phyloP scores from a whole-genome alignment of 2,797 vertebrate genomes.

The Chaunax sp. region DNA sequence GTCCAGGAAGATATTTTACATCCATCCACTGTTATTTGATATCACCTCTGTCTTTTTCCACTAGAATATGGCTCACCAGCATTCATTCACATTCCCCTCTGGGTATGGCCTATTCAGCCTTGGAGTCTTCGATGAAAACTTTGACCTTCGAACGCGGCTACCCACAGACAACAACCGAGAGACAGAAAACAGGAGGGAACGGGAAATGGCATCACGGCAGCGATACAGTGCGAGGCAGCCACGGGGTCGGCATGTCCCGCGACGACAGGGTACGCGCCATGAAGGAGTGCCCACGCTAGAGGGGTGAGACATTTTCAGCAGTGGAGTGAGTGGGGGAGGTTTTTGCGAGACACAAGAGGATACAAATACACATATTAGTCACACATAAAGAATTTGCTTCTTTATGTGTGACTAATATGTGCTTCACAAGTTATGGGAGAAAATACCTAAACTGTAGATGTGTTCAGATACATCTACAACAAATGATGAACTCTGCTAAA shows the following conservation, averaged over 20 bases:
- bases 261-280: slow-evolving; percentile 88
- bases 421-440: background rate
- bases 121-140: slow-evolving; percentile 94
- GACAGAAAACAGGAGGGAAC: slow-evolving; percentile 89
- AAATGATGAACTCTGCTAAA: background rate
- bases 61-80: slow-evolving; percentile 91
- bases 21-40: slow-evolving; percentile 19
- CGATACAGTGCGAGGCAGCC: slow-evolving; percentile 91
- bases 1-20: background rate
- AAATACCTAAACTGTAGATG: background rate
- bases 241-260: slow-evolving; percentile 89
- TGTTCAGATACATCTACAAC: background rate
- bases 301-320: slow-evolving; percentile 81
- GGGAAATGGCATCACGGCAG: slow-evolving; percentile 92
- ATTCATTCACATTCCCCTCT: slow-evolving; percentile 91
- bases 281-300: slow-evolving; percentile 96
- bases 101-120: slow-evolving; percentile 93
- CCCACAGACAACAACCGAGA: slow-evolving; percentile 90
- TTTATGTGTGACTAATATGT: background rate
- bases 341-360: slow-evolving; percentile 4
- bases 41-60: slow-evolving; percentile 23
- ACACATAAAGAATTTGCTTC: background rate
- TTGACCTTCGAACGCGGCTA: slow-evolving; percentile 87
- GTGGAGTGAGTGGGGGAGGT: slow-evolving; percentile 13
- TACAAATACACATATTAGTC: too few species aligned